Base-by-base conservation (phyloP, 1,140 invertebrate species). In the Drosophila pandora region DNA sequence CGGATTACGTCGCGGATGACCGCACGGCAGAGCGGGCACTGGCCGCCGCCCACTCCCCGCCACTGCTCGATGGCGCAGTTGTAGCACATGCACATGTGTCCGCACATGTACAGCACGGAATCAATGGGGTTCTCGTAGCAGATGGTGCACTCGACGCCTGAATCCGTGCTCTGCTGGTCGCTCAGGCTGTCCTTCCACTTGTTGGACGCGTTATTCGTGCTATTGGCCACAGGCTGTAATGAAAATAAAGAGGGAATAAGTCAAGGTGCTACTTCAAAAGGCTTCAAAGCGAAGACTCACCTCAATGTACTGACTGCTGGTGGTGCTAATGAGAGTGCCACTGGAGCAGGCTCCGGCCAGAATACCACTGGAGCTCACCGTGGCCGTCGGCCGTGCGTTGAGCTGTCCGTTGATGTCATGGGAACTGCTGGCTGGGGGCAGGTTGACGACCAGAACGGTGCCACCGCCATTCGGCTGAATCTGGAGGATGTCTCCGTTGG, bases 1-100 rank as follows among this genome's bases (percentile, higher is more conserved):
- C 97, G 95, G 70, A 99, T 99, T 60, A 99, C 97, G 91, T 99
- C 98, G 79, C 95, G 95, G 71, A 99, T 99, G 13, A 95, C 94
- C 4, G 97, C 97, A 45, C 98, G 93, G 91, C 98, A 99, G 17
- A 99, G 95, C 0, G 98, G 98, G 92, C 98, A 99, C 76, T 97
- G 96, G 2, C 96, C 96, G 39, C 96, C 96, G 0, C 96, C 96
- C 80, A 96, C 96, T 17, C 96, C 96, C 41, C 96, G 93, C 96
- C 97, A 98, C 85, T 98, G 97, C 76, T 98, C 96, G 12, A 96
- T 94, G 2, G 98, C 98, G 93, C 98, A 99, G n/a, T 97, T 94
- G 88, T 97, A 99, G 91, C 98, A 99, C 97, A 99, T 98, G 90
- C 98, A 99, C 97, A 99, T 98, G 93, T 99, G 98, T 39, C 98